These are phyloP conservation scores for Agrenia bidenticulata DNA, from an alignment of 2,888 invertebrate species.

Conservation along the genomic window DNA sequence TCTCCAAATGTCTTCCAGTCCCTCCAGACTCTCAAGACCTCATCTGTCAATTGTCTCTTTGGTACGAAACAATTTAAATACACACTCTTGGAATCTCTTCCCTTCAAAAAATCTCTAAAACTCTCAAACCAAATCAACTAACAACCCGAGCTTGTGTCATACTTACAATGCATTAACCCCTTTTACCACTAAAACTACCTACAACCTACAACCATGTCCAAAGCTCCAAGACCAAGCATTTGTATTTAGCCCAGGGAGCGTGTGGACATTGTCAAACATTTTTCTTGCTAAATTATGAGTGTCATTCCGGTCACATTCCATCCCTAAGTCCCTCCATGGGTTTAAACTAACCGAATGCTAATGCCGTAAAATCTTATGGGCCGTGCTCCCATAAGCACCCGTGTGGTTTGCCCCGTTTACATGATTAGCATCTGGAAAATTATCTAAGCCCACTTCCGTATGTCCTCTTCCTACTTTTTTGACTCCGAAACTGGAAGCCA, in stretches of 20 bases:
- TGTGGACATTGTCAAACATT: constrained; percentile 23
- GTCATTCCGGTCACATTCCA: constrained; percentile 25
- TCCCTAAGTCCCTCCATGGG: neutral
- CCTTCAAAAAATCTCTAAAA: too few relatives aligned
- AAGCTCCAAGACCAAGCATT: too few relatives aligned
- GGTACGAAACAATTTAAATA: constrained; percentile 3
- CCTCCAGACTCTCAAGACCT: neutral
- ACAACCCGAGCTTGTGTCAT: neutral
- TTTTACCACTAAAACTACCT: too few relatives aligned
- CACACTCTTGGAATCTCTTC: constrained; percentile 1
- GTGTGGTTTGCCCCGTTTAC: constrained; percentile 3
- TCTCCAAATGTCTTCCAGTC: constrained; percentile 17
- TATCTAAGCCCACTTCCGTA: neutral
- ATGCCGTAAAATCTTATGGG: constrained; percentile 8
- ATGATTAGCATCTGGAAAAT: constrained; percentile 10
- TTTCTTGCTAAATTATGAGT: constrained; percentile 30
- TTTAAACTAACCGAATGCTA: constrained; percentile 1
- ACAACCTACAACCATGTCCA: too few relatives aligned
- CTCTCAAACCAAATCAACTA: neutral
- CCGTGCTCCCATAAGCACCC: neutral
- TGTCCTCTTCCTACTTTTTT: neutral
- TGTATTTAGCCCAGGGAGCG: neutral
- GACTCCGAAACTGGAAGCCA: too few relatives aligned
- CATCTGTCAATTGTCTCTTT: constrained; percentile 24
- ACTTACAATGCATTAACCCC: neutral